A percentile compares a stretch with the other conserved stretches of the same genome.
These are phyloP conservation scores for Myrmophylax atrothorax DNA, from an alignment of 2,113 vertebrate species.

Conservation along the genomic window DNA sequence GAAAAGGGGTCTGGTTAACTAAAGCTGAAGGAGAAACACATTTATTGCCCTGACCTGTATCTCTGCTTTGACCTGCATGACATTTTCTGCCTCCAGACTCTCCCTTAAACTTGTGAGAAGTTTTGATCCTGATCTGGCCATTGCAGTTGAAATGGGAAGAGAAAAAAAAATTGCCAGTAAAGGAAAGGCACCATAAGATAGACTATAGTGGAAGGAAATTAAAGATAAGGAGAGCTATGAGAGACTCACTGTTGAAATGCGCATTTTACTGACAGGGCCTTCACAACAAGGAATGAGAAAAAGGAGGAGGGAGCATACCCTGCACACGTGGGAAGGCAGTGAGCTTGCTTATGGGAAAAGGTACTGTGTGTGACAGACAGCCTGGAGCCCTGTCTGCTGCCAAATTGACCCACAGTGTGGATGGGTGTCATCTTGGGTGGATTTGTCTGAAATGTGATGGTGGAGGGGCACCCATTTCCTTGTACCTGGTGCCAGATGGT, in stretches of 20 bases:
- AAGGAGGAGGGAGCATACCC: neutral
- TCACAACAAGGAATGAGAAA: conserved; percentile 23
- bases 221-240: conserved; percentile 56
- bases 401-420: neutral
- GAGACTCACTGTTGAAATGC: neutral
- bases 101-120: neutral
- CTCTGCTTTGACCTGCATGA: neutral
- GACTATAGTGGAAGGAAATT: conserved; percentile 47
- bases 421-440: rapidly evolving
- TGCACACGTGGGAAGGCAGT: neutral
- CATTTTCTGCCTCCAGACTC: neutral
- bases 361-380: neutral
- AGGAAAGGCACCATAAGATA: conserved; percentile 5
- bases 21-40: neutral
- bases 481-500: neutral
- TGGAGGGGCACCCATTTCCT: neutral
- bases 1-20: neutral
- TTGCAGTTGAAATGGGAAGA: neutral
- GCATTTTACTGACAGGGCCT: conserved; percentile 15
- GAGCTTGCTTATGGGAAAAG: neutral
- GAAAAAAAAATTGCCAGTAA: neutral
- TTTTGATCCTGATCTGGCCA: conserved; percentile 32
- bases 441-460: neutral
- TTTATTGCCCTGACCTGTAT: neutral
- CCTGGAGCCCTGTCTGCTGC: neutral